phyloP scores from a whole-genome alignment of 2,113 vertebrate species.

The Heliornis fulica region DNA sequence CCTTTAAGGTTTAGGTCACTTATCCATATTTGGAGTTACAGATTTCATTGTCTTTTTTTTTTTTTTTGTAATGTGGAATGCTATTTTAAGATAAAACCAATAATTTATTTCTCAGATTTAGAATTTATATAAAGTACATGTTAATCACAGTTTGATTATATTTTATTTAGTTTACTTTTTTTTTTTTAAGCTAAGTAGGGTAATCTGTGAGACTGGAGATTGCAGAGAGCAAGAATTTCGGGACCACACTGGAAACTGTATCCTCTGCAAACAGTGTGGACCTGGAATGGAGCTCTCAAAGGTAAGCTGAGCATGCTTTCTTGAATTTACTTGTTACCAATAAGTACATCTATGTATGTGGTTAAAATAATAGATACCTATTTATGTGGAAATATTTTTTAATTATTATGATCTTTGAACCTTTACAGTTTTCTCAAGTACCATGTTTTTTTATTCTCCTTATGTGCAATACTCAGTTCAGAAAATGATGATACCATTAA shows the following conservation, averaged over 20 bases:
- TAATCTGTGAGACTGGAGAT: conserved; percentile 80
- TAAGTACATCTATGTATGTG: background rate
- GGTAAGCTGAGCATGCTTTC: conserved; percentile 64
- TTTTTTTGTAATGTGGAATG: background rate
- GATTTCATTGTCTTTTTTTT: background rate
- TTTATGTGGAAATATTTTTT: background rate
- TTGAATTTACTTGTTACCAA: background rate
- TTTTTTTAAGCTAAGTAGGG: conserved; percentile 68
- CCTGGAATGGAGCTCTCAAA: conserved; percentile 96
- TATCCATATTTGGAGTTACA: background rate
- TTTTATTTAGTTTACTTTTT: background rate
- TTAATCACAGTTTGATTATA: background rate
- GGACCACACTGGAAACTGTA: conserved; percentile 84
- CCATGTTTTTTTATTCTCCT: background rate
- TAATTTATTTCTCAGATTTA: background rate
- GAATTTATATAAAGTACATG: background rate
- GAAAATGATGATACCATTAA: background rate
- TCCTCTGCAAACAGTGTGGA: conserved; percentile 90
- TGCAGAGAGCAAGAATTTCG: conserved; percentile 94
- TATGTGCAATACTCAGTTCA: background rate
- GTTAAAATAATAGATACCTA: background rate
- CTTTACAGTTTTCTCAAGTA: background rate
- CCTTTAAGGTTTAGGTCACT: background rate
- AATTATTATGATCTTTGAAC: background rate
- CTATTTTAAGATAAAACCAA: background rate